Conservation (phyloP, 2,797 vertebrate species). For the Diplodus puntazzo region DNA sequence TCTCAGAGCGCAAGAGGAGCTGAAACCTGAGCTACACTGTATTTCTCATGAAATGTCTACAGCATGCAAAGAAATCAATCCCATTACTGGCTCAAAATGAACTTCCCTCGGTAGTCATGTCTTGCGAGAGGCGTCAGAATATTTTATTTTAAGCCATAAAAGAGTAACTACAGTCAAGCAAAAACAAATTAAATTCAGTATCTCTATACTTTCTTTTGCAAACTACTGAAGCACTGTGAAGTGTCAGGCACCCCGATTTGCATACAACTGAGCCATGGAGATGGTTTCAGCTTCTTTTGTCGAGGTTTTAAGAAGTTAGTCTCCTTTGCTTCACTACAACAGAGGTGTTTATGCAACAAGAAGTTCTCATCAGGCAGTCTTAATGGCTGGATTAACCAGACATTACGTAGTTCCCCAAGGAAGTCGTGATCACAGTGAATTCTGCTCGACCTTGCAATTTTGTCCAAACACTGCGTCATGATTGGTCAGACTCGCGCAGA, state of each 20-base stretch:
- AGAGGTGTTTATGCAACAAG: not conserved
- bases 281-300: not conserved
- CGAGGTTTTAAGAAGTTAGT: not conserved
- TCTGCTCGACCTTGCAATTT: too few species aligned
- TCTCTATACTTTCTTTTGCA: not conserved
- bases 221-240: not conserved
- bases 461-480: too few species aligned
- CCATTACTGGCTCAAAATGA: conserved; percentile 27
- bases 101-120: conserved; percentile 12
- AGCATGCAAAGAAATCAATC: conserved; percentile 18
- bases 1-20: conserved; percentile 55
- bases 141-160: conserved; percentile 5
- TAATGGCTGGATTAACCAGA: too few species aligned
- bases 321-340: not conserved
- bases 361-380: too few species aligned
- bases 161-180: not conserved
- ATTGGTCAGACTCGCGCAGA: too few species aligned
- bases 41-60: conserved; percentile 36
- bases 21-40: conserved; percentile 51
- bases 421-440: too few species aligned
- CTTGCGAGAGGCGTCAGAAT: conserved; percentile 6
- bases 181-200: not conserved
- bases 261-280: not conserved
- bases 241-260: not conserved
- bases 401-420: too few species aligned